phyloP scores from a whole-genome alignment of 1,140 invertebrate genomes.

The Alviniconcha marisindica region DNA sequence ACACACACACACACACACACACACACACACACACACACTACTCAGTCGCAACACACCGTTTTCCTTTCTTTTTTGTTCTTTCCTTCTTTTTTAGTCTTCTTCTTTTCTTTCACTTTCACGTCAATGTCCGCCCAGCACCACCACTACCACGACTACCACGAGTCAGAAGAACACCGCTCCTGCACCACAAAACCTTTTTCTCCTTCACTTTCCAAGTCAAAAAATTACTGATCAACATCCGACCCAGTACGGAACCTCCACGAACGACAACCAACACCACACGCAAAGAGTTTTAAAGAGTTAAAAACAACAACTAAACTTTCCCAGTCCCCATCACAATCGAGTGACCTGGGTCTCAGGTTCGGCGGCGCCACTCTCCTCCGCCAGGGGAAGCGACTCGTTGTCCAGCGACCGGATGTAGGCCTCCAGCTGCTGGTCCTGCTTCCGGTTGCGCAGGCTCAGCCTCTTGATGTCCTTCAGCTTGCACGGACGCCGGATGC shows the following conservation, averaged over 20 bases:
- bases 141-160: too few relatives aligned
- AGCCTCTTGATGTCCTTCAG: constrained; percentile 62
- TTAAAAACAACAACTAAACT: background rate
- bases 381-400: constrained; percentile 34
- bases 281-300: background rate
- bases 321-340: background rate
- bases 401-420: constrained; percentile 59
- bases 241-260: background rate
- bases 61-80: too few relatives aligned
- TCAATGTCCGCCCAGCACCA: too few relatives aligned
- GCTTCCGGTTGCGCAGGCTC: constrained; percentile 47
- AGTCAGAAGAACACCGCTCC: too few relatives aligned
- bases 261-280: background rate
- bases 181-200: background rate
- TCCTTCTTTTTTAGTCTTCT: too few relatives aligned
- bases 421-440: constrained; percentile 50
- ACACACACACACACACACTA: background rate
- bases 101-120: too few relatives aligned
- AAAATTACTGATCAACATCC: background rate
- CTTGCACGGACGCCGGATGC: constrained; percentile 56
- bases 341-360: background rate
- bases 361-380: background rate
- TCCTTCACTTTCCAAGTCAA: background rate
- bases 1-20: background rate
- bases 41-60: too few relatives aligned